These are phyloP conservation scores for Coregonus sp. DNA, from an alignment of 2,797 vertebrate genomes.

Conservation along the genomic window DNA sequence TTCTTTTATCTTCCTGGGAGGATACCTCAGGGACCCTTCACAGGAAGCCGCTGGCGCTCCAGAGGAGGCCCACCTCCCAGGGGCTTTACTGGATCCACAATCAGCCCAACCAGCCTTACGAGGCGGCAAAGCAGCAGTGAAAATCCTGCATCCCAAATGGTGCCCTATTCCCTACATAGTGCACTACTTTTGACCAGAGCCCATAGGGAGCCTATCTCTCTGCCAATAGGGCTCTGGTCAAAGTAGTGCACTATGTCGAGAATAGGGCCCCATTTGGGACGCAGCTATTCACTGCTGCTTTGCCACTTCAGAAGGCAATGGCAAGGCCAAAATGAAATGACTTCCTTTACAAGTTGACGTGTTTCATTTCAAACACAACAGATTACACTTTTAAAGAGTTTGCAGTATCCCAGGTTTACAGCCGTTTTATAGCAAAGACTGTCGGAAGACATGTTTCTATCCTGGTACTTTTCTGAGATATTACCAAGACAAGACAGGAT, in stretches of 20 bases:
- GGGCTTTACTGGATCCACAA: constrained; percentile 62
- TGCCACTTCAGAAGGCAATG: constrained; percentile 13
- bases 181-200: neutral
- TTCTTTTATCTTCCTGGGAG: constrained; percentile 61
- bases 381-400: too few species aligned
- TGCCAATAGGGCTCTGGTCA: too few species aligned
- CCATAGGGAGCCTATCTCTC: neutral
- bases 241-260: neutral
- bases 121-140: too few species aligned
- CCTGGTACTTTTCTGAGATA: too few species aligned
- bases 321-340: constrained; percentile 34
- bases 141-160: too few species aligned
- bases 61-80: constrained; percentile 51
- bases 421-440: too few species aligned
- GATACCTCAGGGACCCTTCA: constrained; percentile 51
- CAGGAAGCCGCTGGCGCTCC: constrained; percentile 43
- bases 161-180: too few species aligned
- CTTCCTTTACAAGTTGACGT: neutral
- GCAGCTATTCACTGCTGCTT: constrained; percentile 31
- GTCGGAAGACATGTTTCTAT: too few species aligned
- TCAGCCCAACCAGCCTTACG: constrained; percentile 42
- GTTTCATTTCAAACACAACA: too few species aligned
- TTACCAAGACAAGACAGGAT: neutral
- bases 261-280: neutral
- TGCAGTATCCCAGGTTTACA: too few species aligned